Base-by-base conservation (phyloP, 2,888 invertebrate species). In the Synanthedon formicaeformis region DNA sequence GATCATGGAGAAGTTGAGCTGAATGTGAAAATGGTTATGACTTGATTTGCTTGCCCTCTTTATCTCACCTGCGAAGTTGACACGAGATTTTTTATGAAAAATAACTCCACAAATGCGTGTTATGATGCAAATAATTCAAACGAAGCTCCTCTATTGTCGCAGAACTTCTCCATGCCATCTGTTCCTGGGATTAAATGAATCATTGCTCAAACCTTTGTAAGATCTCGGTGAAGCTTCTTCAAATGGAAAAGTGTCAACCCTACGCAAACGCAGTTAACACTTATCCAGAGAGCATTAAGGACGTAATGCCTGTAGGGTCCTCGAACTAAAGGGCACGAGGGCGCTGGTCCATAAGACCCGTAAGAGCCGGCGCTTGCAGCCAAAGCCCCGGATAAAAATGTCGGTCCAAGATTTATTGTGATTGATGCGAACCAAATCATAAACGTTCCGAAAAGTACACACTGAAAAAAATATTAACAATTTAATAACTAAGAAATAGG, bases 351-450 rank as follows among this genome's bases (percentile, higher is more conserved):
- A 65, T 94, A 92, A 64, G 93, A 93, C 13, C 91, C 90, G 57
- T 91, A 90, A 48, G 86, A 85, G 57, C 93, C 93, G 4, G 93
- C 92, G 68, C 94, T 94, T 55, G 94, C 94, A 11, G 94, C 94
- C 59, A 95, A 81, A 49, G 94, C 95, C 51, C 95, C 95, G 70
- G 91, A 94, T 68, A 95, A 88, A 82, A 95, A 94, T 41, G 95
- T 95, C 40, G 95, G 95, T 27, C 96, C 96, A 64, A 96, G 90
- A 85, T 96, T 96, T 76, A 96, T 94, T 52, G 96, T 94, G 73
- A 96, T 93, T 60, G 94, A 94, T 53, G 95, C 94, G 83, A 96
- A 96, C 96, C 96, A 96, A 72, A 96, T 96, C 92, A 96, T 96
- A 80, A 95, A 94, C 52, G 95, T 92, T 58, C 96, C 96, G 81